These are phyloP conservation scores for Oreohelix idahoensis DNA, from an alignment of 1,140 invertebrate genomes.

Conservation along the genomic window DNA sequence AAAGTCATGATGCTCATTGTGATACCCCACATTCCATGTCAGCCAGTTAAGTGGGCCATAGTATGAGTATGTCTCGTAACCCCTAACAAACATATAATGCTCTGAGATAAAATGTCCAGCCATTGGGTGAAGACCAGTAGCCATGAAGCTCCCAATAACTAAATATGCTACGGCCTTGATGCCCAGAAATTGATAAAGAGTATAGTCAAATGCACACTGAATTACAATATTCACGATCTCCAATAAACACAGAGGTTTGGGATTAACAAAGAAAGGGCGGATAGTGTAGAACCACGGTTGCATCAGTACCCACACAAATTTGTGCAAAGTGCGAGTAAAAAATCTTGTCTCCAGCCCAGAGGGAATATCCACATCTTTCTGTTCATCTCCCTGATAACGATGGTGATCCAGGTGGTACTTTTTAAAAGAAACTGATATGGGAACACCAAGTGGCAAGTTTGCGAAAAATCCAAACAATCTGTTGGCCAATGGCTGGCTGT, in stretches of 20 bases:
- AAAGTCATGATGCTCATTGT: conserved; percentile 89
- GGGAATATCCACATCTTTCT: conserved; percentile 95
- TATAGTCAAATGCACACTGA: conserved; percentile 88
- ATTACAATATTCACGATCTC: conserved; percentile 91
- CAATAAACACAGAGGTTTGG: conserved; percentile 85
- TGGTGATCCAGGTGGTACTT: conserved; percentile 99
- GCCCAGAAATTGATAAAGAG: conserved; percentile 87
- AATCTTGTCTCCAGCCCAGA: conserved; percentile 92
- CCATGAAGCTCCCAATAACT: conserved; percentile 87
- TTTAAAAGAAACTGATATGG: conserved; percentile 96
- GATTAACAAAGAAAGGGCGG: conserved; percentile 91
- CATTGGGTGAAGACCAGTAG: conserved; percentile 97
- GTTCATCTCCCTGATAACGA: conserved; percentile 94
- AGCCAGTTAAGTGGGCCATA: conserved; percentile 98
- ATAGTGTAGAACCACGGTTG: conserved; percentile 98
- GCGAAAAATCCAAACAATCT: conserved; percentile 93
- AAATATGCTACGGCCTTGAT: conserved; percentile 86
- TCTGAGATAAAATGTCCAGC: conserved; percentile 99
- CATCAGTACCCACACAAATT: conserved; percentile 93
- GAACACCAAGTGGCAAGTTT: conserved; percentile 95
- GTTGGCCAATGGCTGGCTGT: conserved; percentile 87
- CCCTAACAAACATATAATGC: conserved; percentile 98
- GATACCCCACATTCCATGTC: conserved; percentile 96
- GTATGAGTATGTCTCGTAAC: conserved; percentile 98
- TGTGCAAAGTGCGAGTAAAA: conserved; percentile 93